Evolutionary conservation across 2,888 invertebrate genomes (phyloP).

Genomic region (Caenorhabditis sp.): DNA sequence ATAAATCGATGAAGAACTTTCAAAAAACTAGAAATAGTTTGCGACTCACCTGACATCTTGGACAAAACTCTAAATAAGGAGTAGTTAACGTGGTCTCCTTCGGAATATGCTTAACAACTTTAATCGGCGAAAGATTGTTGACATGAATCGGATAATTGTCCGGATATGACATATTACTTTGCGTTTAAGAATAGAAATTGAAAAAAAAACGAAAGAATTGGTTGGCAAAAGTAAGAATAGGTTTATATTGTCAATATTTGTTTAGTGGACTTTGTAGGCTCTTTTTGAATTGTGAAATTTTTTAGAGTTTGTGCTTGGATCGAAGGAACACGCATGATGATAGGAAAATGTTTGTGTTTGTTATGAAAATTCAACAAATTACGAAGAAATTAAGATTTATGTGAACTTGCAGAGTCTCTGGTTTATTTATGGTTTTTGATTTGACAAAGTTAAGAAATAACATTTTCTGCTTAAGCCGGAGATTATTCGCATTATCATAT

Average conservation of each 20-base stretch:
- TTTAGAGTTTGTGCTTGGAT: neutral
- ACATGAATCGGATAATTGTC: constrained; percentile 5
- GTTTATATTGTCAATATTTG: neutral
- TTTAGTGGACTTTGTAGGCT: neutral
- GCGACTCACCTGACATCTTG: neutral
- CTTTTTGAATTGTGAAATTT: neutral
- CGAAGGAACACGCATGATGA: neutral
- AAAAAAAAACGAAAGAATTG: too few relatives aligned
- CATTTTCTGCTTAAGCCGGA: too few relatives aligned
- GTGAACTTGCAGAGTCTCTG: too few relatives aligned
- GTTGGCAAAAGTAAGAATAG: too few relatives aligned
- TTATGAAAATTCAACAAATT: too few relatives aligned
- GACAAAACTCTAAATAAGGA: constrained; percentile 7
- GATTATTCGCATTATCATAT: too few relatives aligned
- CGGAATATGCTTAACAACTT: neutral
- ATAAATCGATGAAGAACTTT: neutral
- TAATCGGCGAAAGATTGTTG: neutral
- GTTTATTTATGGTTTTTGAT: too few relatives aligned
- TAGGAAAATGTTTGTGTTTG: too few relatives aligned
- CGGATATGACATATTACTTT: constrained; percentile 3
- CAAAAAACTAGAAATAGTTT: too few relatives aligned
- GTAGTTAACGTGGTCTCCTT: neutral
- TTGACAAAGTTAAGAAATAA: too few relatives aligned
- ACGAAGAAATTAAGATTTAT: too few relatives aligned
- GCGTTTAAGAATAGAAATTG: neutral